Evolutionary conservation across 2,797 vertebrate genomes (phyloP), one percentile per base, ranked within the genome.

Genomic region (Sebastes dallii): DNA sequence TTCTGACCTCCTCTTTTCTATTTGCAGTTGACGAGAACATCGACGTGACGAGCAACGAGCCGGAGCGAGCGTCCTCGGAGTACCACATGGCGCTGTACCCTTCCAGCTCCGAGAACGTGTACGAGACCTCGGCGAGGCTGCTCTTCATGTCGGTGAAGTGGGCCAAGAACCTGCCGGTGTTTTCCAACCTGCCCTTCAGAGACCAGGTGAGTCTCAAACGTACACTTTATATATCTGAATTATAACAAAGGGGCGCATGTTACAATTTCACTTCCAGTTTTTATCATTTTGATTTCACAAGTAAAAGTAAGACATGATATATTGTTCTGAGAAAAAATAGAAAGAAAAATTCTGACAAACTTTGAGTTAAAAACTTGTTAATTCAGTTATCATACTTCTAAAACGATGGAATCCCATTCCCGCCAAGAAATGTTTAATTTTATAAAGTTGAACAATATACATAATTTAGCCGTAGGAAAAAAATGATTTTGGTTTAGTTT

Each of bases 61-160:
- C 98, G 0, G 97, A 99, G 87, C 90, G 93, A 9, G 89, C 83
- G 0, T 92, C 92, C 0, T 88, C 96, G 0, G 97, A 97, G 81
- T 96, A 95, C 82, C 96, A 96, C 85, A 93, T 96, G 89, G 95
- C 96, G 1, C 93, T 96, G 0, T 97, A 97, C 78, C 95, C 96
- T 0, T 95, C 95, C 30, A 94, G 96, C 72, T 96, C 96, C 0
- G 98, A 99, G 61, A 97, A 96, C 0, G 91, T 98, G 68, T 98
- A 99, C 0, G 99, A 99, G 94, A 98, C 97, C 0, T 99, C 98
- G 0, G 98, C 98, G 0, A 95, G 98, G 16, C 96, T 99, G 60
- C 98, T 99, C 87, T 99, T 99, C 93, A 99, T 99, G 97, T 98
- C 98, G 0, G 97, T 99, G 77, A 99, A 99, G 82, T 99, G 99